Conservation (phyloP, 1,140 invertebrate species). For the Nephila pilipes region DNA sequence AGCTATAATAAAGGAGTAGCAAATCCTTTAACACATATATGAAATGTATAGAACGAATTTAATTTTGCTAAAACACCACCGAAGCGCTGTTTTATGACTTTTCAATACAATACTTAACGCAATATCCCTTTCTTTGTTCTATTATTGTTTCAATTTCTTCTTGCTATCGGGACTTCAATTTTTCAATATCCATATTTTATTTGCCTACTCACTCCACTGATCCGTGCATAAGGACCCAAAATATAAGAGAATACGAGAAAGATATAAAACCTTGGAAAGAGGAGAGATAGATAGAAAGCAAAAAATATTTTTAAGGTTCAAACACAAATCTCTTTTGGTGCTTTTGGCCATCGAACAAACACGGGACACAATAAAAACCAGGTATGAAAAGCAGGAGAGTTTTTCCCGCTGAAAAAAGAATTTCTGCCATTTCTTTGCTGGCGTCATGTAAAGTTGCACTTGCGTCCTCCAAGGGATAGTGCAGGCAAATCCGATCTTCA, state of each 20-base stretch:
- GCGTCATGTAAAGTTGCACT: slow-evolving; percentile 11
- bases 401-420: not conserved
- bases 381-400: not conserved
- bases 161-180: no score
- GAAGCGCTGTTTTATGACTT: no score
- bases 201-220: no score
- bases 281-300: not conserved
- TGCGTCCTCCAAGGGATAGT: not conserved
- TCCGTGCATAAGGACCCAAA: not conserved
- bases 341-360: slow-evolving; percentile 15
- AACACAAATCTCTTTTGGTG: slow-evolving; percentile 16
- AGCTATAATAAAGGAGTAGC: no score
- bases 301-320: not conserved
- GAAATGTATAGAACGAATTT: no score
- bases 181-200: no score
- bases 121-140: no score
- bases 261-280: not conserved
- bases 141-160: no score
- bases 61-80: no score
- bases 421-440: not conserved
- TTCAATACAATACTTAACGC: no score
- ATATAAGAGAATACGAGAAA: not conserved
- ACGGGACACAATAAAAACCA: slow-evolving; percentile 6
- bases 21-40: no score
- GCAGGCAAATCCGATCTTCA: slow-evolving; percentile 38